Evolutionary conservation across 2,888 invertebrate genomes (phyloP).

Genomic region (Drosophila barbarae): DNA sequence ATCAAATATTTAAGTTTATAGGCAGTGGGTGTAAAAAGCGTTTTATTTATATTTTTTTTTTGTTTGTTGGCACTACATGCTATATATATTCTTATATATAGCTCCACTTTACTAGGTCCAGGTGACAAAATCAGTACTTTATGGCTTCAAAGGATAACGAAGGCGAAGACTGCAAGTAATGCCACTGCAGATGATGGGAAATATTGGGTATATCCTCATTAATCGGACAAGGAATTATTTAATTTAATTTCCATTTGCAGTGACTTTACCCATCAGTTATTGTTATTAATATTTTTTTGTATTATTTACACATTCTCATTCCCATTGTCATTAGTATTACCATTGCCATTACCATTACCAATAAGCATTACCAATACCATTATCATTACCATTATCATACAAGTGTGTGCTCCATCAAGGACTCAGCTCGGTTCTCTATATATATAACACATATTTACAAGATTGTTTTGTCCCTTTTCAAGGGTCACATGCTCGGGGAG

Average conservation of each 20-base stretch:
- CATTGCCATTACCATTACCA: conserved; percentile 9
- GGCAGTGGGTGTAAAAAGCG: conserved; percentile 35
- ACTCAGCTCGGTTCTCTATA: conserved; percentile 9
- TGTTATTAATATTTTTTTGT: not conserved
- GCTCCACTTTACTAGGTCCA: not conserved
- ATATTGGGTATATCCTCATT: not conserved
- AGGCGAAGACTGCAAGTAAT: not conserved
- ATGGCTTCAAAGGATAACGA: not conserved
- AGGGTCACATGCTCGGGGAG: conserved; percentile 20
- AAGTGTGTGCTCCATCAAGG: conserved; percentile 26
- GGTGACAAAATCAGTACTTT: not conserved
- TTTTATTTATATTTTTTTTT: not conserved
- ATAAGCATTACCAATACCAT: conserved; percentile 16
- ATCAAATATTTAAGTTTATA: conserved; percentile 17
- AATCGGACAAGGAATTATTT: not conserved
- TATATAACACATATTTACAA: conserved; percentile 4
- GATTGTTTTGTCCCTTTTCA: conserved; percentile 6
- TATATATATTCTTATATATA: not conserved
- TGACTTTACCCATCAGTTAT: conserved; percentile 1
- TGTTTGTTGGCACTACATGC: conserved; percentile 23
- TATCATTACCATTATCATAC: conserved; percentile 22
- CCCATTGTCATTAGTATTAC: conserved; percentile 2
- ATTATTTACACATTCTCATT: conserved; percentile 25
- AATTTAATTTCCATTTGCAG: conserved; percentile 3
- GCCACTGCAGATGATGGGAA: conserved; percentile 5